Base-by-base conservation (phyloP, 2,888 invertebrate species). In the Acleris laterana region DNA sequence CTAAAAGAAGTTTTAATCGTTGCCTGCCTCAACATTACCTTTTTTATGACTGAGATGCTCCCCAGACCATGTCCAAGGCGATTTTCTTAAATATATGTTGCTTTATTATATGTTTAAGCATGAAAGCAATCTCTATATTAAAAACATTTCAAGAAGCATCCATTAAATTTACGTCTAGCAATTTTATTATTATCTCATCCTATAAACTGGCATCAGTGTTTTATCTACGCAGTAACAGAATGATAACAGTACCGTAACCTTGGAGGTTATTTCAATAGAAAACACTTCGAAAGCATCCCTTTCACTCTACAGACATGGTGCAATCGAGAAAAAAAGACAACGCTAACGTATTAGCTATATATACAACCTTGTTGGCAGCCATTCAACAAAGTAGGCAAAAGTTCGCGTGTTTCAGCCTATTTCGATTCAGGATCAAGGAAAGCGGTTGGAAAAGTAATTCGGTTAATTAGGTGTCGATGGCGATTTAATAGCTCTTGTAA, bases 321-420 rank as follows among this genome's bases (percentile, higher is more conserved):
- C 13, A 4, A 2, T 38, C 13, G 7, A 38, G 13, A 38, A 13
- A 38, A 38, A 38, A 38, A 13, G 13, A 38, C 11, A 38, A 4
- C 13, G 38, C 13, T 11, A 13, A 13, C 11, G 38, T 13, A 32
- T 32, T 32, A 5, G 25, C 11, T 9, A 32, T 11, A 38, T 38
- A 38, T 38, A 38, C 38, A 38, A 9, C 2, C 32, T 38, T 4
- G 49, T 55, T 64, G 64, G 59, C 59, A 60, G 44, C 49, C 49
- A 53, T 60, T 65, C 64, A 65, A 60, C 55, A 65, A 48, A 60
- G 59, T 50, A 60, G 60, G 53, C 49, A 55, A 59, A 55, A 64
- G 53, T 64, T 60, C 13, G 59, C 63, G 52, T 52, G 55, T 44
- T 60, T 44, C 62, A 6, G 38, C 28, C n/a, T 60, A 19, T 60